These are phyloP conservation scores for Scolopax bukidnonensis DNA, from an alignment of 2,797 vertebrate genomes.

Conservation along the genomic window DNA sequence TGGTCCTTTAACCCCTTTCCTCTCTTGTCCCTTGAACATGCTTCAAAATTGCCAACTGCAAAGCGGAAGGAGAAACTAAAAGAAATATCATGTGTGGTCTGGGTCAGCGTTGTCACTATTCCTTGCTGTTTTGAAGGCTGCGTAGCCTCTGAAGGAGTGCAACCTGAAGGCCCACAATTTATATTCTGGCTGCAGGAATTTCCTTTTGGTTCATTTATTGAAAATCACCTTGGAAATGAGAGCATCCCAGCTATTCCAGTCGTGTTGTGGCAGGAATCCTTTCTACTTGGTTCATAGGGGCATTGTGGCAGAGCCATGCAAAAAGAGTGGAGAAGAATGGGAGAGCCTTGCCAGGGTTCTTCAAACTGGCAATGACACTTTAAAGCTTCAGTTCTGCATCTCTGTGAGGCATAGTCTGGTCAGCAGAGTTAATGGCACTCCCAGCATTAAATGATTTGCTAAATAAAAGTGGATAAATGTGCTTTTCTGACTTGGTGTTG, in stretches of 20 bases:
- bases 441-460: not conserved
- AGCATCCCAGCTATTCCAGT: not conserved
- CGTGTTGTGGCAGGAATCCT: accelerated
- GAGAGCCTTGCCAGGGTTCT: not conserved
- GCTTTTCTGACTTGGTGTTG: not conserved
- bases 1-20: not conserved
- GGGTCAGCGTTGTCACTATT: not conserved
- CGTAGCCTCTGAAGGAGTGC: not conserved
- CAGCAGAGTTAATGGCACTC: not conserved
- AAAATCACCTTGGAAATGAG: not conserved
- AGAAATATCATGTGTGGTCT: accelerated
- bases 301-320: not conserved
- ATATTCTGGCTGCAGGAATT: not conserved
- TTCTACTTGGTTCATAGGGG: not conserved
- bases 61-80: not conserved
- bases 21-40: not conserved
- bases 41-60: not conserved
- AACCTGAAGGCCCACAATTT: not conserved
- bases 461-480: not conserved
- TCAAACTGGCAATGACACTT: not conserved
- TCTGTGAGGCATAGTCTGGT: not conserved
- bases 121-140: not conserved
- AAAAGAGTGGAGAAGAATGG: not conserved
- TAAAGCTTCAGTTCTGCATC: not conserved
- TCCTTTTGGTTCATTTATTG: not conserved